Percentiles rank a stretch among this genome's conserved stretches.
phyloP scores from a whole-genome alignment of 1,140 invertebrate species.

The Drosophila albomicans region DNA sequence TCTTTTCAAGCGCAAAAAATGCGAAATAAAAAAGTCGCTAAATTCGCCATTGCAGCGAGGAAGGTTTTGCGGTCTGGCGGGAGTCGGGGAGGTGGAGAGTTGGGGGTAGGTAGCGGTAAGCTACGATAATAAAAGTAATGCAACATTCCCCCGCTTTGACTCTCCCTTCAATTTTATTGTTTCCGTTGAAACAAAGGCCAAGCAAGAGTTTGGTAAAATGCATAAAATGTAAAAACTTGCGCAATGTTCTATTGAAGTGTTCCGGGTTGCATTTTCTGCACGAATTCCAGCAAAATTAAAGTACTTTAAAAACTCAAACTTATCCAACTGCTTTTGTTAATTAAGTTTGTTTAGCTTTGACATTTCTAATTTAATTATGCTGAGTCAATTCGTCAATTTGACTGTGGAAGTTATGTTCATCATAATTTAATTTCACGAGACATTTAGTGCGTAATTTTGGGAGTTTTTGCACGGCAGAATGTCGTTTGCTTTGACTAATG shows the following conservation, averaged over 20 bases:
- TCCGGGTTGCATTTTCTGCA: constrained; percentile 12
- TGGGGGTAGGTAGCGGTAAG: background rate
- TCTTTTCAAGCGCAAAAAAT: constrained; percentile 42
- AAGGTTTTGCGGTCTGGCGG: too few species aligned
- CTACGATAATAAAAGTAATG: constrained; percentile 43
- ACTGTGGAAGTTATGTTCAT: background rate
- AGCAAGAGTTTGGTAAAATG: constrained; percentile 30
- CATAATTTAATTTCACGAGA: background rate
- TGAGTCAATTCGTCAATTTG: too few species aligned
- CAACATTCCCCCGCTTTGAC: constrained; percentile 1
- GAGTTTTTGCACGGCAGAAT: constrained; percentile 11
- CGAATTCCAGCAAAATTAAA: background rate
- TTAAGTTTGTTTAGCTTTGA: too few species aligned
- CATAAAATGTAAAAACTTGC: constrained; percentile 17
- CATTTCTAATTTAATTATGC: too few species aligned
- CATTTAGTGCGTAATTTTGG: background rate
- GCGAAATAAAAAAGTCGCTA: constrained; percentile 12
- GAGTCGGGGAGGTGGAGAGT: background rate
- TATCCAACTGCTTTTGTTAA: too few species aligned
- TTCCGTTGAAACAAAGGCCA: constrained; percentile 38
- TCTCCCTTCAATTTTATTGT: constrained; percentile 8
- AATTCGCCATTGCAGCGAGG: background rate
- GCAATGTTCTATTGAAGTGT: background rate
- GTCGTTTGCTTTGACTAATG: background rate
- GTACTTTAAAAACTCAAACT: background rate